A percentile compares a stretch with the other conserved stretches of the same genome.
Evolutionary conservation across 2,797 vertebrate species (phyloP).

Genomic region (Pelochelys cantorii): DNA sequence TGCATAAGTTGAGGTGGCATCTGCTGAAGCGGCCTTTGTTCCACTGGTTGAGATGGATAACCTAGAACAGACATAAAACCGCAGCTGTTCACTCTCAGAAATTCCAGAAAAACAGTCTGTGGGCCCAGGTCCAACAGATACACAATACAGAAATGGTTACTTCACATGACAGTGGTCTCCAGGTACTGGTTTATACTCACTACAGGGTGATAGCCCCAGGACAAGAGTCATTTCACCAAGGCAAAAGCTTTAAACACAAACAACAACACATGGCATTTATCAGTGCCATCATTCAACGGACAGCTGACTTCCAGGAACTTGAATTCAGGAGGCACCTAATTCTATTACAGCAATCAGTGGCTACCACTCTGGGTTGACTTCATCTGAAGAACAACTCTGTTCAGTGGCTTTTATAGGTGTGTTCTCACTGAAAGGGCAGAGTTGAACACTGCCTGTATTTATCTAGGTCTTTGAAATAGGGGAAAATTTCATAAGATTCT

Average conservation of each 20-base stretch:
- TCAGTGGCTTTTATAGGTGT: background rate
- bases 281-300: background rate
- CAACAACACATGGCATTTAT: background rate
- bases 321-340: background rate
- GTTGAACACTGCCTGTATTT: background rate
- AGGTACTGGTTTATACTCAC: background rate
- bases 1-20: constrained; percentile 94
- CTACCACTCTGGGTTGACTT: background rate
- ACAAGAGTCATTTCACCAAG: background rate
- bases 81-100: background rate
- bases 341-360: rapidly evolving
- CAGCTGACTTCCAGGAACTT: background rate
- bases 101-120: background rate
- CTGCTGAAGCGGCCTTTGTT: constrained; percentile 95
- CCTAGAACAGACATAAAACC: constrained; percentile 77
- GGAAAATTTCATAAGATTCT: rapidly evolving
- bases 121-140: background rate
- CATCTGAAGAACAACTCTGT: background rate
- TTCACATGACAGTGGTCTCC: background rate
- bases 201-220: background rate
- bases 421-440: background rate
- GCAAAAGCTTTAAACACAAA: background rate
- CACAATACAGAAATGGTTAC: too few relatives aligned
- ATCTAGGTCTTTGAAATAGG: too few relatives aligned
- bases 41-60: constrained; percentile 90